Conservation (phyloP, 1,140 invertebrate genomes). For the Bombus cullumanus region DNA sequence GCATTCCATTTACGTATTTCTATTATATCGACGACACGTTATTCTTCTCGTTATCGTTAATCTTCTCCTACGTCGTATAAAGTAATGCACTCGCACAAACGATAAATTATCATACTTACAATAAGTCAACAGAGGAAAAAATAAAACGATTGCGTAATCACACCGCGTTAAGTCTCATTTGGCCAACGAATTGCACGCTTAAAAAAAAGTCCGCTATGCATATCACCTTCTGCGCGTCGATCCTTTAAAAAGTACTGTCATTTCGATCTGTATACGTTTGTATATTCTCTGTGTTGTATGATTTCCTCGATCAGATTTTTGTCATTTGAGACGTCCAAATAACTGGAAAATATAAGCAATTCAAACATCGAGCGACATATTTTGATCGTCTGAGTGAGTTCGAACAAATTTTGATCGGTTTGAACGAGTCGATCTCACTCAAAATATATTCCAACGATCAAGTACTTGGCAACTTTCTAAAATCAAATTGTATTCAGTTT, state of each 20-base stretch:
- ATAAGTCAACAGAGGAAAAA: slow-evolving; percentile 57
- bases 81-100: slow-evolving; percentile 47
- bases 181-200: slow-evolving; percentile 62
- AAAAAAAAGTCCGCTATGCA: slow-evolving; percentile 14
- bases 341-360: too few relatives aligned
- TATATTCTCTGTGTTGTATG: too few relatives aligned
- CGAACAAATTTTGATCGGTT: too few relatives aligned
- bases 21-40: slow-evolving; percentile 35
- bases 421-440: too few relatives aligned
- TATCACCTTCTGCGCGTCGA: slow-evolving; percentile 26
- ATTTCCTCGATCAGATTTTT: too few relatives aligned
- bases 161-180: slow-evolving; percentile 59
- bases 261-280: slow-evolving; percentile 3
- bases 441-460: too few relatives aligned
- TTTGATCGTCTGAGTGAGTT: too few relatives aligned
- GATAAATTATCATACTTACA: slow-evolving; percentile 65
- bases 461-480: too few relatives aligned
- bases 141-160: slow-evolving; percentile 51
- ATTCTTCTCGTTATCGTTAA: slow-evolving; percentile 24
- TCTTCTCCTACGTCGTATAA: slow-evolving; percentile 45
- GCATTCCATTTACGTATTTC: slow-evolving; percentile 48
- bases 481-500: too few relatives aligned
- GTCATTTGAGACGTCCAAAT: too few relatives aligned
- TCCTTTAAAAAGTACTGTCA: slow-evolving; percentile 52
- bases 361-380: too few relatives aligned